Evolutionary conservation across 2,888 invertebrate species (phyloP).

Genomic region (Phrixothrix hirtus): DNA sequence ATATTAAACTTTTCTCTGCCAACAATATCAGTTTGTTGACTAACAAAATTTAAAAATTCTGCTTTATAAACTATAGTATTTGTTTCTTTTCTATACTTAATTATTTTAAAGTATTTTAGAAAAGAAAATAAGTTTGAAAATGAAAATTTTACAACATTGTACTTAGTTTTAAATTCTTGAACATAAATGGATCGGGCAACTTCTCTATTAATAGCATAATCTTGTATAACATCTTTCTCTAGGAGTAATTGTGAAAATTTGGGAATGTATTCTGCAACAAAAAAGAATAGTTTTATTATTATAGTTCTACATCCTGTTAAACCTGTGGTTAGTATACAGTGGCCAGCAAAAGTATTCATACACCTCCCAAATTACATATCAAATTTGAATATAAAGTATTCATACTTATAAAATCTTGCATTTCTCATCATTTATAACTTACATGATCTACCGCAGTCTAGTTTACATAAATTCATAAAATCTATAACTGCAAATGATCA

Average conservation of each 20-base stretch:
- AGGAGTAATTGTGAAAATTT: neutral
- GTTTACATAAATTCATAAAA: no score
- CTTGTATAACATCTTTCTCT: conserved; percentile 2
- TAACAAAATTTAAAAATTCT: conserved; percentile 1
- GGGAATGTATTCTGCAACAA: neutral
- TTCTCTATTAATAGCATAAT: neutral
- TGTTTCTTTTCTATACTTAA: neutral
- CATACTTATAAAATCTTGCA: no score
- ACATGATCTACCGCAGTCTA: neutral
- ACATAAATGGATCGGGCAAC: conserved; percentile 7
- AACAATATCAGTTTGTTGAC: neutral
- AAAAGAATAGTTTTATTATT: neutral
- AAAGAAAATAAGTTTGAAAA: conserved; percentile 6
- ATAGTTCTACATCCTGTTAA: no score
- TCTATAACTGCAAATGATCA: no score
- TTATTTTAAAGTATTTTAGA: conserved; percentile 1
- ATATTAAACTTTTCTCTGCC: neutral
- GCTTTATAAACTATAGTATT: neutral
- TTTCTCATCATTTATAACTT: no score
- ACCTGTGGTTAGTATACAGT: no score
- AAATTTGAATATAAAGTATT: no score
- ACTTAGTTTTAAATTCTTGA: conserved; percentile 9
- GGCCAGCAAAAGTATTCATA: no score
- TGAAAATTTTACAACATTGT: conserved; percentile 1
- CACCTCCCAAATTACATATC: no score